Base-by-base conservation (phyloP, 1,140 invertebrate species). In the Hypothenemus hampei region DNA sequence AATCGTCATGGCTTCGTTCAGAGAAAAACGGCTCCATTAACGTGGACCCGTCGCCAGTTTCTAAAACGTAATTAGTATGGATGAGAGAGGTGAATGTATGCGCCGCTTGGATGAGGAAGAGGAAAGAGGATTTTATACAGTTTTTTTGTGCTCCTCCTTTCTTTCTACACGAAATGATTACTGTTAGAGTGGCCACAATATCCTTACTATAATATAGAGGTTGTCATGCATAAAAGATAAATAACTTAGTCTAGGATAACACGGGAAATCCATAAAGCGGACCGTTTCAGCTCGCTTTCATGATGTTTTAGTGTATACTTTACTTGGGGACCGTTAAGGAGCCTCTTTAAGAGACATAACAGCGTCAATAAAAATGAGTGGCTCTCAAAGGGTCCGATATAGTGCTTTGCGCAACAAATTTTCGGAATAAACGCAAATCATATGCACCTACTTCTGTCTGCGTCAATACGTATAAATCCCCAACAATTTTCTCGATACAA, bases 1-100 rank as follows among this genome's bases (percentile, higher is more conserved):
- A 46, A 46, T 46, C 23, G 43, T 46, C 43, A 26, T 31, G 24
- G 26, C 24, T 8, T 46, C 13, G n/a, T 46, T 40, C 26, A 13
- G 24, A 46, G 43, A 31, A 46, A 46, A 46, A 46, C 43, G 43
- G 18, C 43, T 24, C 24, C 7, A 33, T 46, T 46, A 46, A 46
- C 24, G 15, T 44, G 41, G 16, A 26, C 22, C 18, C 10, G 20
- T 23, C 10, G 18, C 29, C n/a, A 18, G 10, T n/a, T n/a, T n/a
- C n/a, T n/a, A n/a, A n/a, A 19, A 16, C 6, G 43, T 26, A 46
- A 46, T 46, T 46, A 46, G 24, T 46, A 46, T 46, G 43, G 43
- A 46, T 40, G 16, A 19, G 26, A 18, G 2, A 46, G 18, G 15
- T n/a, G 8, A 46, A 46, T n/a, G 15, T 24, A n/a, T n/a, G n/a